phyloP scores from a whole-genome alignment of 2,888 invertebrate species.

The Diplolepis rosae region DNA sequence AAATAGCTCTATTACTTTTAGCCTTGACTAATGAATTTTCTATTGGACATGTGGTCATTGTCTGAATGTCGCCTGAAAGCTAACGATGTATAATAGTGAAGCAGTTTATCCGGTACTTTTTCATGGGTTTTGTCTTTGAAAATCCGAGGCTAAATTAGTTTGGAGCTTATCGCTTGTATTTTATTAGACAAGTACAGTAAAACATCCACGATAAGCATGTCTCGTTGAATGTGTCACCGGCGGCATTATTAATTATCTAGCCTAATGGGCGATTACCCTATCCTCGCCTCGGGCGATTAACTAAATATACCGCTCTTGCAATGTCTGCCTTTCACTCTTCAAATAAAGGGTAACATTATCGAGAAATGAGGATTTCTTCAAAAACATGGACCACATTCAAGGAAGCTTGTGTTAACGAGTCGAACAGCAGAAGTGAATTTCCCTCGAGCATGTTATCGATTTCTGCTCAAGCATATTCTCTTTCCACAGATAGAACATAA shows the following conservation, averaged over 20 bases:
- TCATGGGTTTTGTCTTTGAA: no score
- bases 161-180: background rate
- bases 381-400: background rate
- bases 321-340: background rate
- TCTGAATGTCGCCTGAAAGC: background rate
- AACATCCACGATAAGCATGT: background rate
- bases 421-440: conserved; percentile 13
- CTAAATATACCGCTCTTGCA: background rate
- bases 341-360: background rate
- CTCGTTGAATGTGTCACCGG: conserved; percentile 10
- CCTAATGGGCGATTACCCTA: background rate
- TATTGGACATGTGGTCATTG: background rate
- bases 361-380: background rate
- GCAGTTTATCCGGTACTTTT: background rate
- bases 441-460: conserved; percentile 27
- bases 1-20: background rate
- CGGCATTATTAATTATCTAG: conserved; percentile 13
- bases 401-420: conserved; percentile 7
- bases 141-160: conserved; percentile 3
- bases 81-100: background rate
- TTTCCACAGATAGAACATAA: background rate
- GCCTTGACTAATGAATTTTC: background rate
- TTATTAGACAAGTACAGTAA: background rate
- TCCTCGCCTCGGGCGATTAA: background rate
- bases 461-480: conserved; percentile 3